Evolutionary conservation across 2,888 invertebrate genomes (phyloP).

Genomic region (Nomada ferruginata): DNA sequence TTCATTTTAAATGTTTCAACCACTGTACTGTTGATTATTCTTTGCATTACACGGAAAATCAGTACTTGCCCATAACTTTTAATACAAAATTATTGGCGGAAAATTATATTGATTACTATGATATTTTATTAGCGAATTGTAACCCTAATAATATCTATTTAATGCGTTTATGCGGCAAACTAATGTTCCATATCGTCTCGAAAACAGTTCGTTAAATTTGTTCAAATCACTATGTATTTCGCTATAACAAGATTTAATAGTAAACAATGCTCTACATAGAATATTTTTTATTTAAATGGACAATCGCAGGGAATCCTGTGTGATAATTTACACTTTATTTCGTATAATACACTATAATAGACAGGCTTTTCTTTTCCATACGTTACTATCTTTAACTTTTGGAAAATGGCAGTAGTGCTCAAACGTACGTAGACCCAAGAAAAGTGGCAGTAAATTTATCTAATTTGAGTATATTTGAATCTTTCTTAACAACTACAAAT

Average conservation of each 20-base stretch:
- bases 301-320: slow-evolving; percentile 24
- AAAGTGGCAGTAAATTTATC: slow-evolving; percentile 80
- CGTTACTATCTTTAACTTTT: slow-evolving; percentile 73
- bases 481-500: slow-evolving; percentile 62
- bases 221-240: neutral
- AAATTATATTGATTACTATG: neutral
- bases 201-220: neutral
- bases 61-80: no score
- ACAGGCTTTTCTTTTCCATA: slow-evolving; percentile 73
- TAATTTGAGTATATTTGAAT: slow-evolving; percentile 69
- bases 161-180: no score
- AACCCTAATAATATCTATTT: neutral
- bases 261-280: slow-evolving; percentile 6
- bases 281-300: slow-evolving; percentile 4
- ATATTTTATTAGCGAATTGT: neutral
- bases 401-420: slow-evolving; percentile 82
- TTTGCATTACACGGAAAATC: neutral
- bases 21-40: neutral
- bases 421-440: slow-evolving; percentile 79
- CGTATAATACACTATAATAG: slow-evolving; percentile 76
- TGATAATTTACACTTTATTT: slow-evolving; percentile 75
- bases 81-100: no score
- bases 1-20: slow-evolving; percentile 5
- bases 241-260: slow-evolving; percentile 7
- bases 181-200: no score